phyloP scores from a whole-genome alignment of 2,888 invertebrate species.

The Ichneumoninae sp. region DNA sequence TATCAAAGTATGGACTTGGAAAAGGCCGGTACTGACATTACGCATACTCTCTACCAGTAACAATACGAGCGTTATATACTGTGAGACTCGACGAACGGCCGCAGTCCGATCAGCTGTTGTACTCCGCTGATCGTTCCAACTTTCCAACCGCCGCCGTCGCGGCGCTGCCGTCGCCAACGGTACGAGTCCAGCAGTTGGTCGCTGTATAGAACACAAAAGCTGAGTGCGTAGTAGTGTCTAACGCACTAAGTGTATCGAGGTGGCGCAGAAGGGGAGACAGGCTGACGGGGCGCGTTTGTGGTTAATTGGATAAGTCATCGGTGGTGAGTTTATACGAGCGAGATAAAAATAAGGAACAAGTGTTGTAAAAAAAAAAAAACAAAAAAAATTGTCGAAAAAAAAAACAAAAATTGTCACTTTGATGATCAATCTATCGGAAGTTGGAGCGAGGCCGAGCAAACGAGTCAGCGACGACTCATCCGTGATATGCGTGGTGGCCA shows the following conservation, averaged over 20 bases:
- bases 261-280: conserved; percentile 48
- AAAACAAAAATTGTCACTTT: conserved; percentile 13
- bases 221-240: background rate
- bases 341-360: background rate
- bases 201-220: background rate
- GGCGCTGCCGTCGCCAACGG: background rate
- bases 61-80: background rate
- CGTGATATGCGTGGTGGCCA: conserved; percentile 44
- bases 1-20: background rate
- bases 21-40: background rate
- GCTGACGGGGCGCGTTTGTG: conserved; percentile 76
- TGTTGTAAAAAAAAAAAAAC: background rate
- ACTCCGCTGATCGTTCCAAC: conserved; percentile 70
- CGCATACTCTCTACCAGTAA: background rate
- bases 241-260: background rate
- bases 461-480: conserved; percentile 37
- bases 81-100: conserved; percentile 16
- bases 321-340: background rate
- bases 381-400: background rate
- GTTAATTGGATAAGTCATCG: conserved; percentile 69
- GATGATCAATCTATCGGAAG: conserved; percentile 32
- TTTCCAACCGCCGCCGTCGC: background rate
- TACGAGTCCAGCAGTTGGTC: background rate
- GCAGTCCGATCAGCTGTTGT: conserved; percentile 75
- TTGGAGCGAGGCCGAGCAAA: conserved; percentile 27